A percentile compares a stretch with the other conserved stretches of the same genome.
phyloP scores from a whole-genome alignment of 2,888 invertebrate genomes.

The Microchrysa polita region DNA sequence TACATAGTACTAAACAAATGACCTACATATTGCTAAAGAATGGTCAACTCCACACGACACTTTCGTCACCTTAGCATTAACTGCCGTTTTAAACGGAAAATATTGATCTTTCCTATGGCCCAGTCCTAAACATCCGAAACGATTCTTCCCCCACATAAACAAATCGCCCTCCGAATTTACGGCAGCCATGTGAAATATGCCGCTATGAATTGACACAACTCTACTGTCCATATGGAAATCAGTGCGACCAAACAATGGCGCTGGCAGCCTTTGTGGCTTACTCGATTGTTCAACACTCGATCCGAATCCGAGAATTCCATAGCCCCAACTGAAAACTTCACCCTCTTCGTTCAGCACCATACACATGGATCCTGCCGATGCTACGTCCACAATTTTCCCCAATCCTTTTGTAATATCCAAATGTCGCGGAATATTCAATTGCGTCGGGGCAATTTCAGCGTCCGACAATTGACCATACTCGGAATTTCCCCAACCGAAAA shows the following conservation, averaged over 20 bases:
- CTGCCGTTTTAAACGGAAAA: constrained; percentile 85
- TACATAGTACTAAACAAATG: background rate
- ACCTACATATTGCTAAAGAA: constrained; percentile 72
- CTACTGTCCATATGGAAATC: constrained; percentile 77
- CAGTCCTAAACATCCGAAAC: constrained; percentile 83
- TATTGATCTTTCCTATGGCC: constrained; percentile 83
- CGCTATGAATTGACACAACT: constrained; percentile 75
- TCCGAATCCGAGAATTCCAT: constrained; percentile 89
- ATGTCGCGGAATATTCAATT: constrained; percentile 77
- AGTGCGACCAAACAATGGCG: constrained; percentile 85
- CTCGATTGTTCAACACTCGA: constrained; percentile 75
- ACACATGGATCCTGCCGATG: constrained; percentile 88
- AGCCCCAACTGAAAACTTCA: constrained; percentile 93
- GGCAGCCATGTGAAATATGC: constrained; percentile 82
- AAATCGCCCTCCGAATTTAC: constrained; percentile 84
- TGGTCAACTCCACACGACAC: constrained; percentile 89
- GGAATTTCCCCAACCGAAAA: constrained; percentile 97
- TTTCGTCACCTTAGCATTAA: constrained; percentile 80
- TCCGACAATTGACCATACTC: constrained; percentile 86
- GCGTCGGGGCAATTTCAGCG: constrained; percentile 67
- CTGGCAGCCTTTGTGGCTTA: constrained; percentile 78
- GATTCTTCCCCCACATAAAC: constrained; percentile 92
- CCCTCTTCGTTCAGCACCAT: constrained; percentile 83
- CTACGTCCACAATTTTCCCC: constrained; percentile 82
- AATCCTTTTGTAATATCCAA: constrained; percentile 71